Base-by-base conservation (phyloP, 2,888 invertebrate species). In the Isotomurus palustris region DNA sequence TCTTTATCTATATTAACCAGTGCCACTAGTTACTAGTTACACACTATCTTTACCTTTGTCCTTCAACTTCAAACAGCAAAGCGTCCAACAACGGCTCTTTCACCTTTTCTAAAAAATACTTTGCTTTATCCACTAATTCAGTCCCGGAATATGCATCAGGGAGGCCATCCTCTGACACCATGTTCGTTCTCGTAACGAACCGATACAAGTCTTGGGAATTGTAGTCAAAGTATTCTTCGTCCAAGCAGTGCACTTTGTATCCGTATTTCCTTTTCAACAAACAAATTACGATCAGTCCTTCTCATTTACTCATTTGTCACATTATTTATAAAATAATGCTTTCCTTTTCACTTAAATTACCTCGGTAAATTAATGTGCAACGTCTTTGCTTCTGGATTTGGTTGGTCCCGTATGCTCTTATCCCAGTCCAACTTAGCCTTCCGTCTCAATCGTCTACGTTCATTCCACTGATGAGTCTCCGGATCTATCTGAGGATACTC, bases 381-480 rank as follows among this genome's bases (percentile, higher is more conserved):
- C 70, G 88, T 80, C 73, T 92, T 92, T 74, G 90, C 89, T 76
- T 92, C 91, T 0, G 90, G 81, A 0, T 88, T 89, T 56, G 82
- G 79, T 12, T 86, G 71, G 1, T 78, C 74, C 73, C 81, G 80
- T 14, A 91, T 81, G 72, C 82, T 79, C 17, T 84, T 78, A 70
- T 83, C 77, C 74, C 80, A 76, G 2, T 72, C 66, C 62, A 79
- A 73, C 0, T 77, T 75, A 56, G 77, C 73, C 41, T 83, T 78
- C 69, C 76, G 74, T 57, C 77, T 76, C 58, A 72, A 78, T 32
- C 53, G 58, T n/a, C 48, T 21, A 6, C 2, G 3, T 5, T 51
- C 48, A n/a, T 41, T 44, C 56, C 56, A 50, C 0, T 41, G 2
- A 35, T 66, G 58, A 6, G 79, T 82, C 69, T 77, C 73, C 71